These are phyloP conservation scores for Limenitis camilla DNA, from an alignment of 2,888 invertebrate genomes.

Conservation along the genomic window DNA sequence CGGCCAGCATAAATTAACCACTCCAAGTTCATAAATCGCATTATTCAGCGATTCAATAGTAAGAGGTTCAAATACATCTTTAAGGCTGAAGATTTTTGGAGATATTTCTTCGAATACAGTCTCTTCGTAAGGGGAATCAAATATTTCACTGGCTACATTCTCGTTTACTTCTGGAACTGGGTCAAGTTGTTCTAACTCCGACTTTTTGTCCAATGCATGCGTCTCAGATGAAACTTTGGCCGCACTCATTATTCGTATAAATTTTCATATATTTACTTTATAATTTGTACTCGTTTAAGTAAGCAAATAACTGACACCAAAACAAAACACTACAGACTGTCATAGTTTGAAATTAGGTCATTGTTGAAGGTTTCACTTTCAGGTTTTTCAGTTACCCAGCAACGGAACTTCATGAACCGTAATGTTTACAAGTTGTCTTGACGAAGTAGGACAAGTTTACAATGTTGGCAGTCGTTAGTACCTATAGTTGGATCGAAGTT, in stretches of 20 bases:
- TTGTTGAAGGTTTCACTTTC: slow-evolving; percentile 16
- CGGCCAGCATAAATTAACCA: slow-evolving; percentile 79
- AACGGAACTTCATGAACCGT: slow-evolving; percentile 17
- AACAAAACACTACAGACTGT: not conserved
- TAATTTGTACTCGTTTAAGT: not conserved
- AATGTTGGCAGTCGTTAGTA: too few relatives aligned
- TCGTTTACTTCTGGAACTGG: slow-evolving; percentile 63
- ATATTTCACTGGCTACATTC: slow-evolving; percentile 41
- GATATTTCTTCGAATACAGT: slow-evolving; percentile 48
- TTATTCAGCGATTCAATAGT: slow-evolving; percentile 72
- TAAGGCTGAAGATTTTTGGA: slow-evolving; percentile 53
- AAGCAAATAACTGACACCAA: not conserved
- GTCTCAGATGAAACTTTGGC: slow-evolving; percentile 32
- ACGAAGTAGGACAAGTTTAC: not conserved
- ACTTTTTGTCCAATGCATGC: slow-evolving; percentile 36
- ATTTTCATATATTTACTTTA: not conserved
- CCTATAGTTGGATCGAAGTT: too few relatives aligned
- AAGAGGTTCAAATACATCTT: slow-evolving; percentile 49
- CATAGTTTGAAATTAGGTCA: slow-evolving; percentile 17
- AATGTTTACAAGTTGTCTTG: slow-evolving; percentile 1
- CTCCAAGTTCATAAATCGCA: slow-evolving; percentile 75
- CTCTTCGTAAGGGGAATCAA: slow-evolving; percentile 48
- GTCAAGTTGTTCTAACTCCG: slow-evolving; percentile 43
- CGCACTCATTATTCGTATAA: slow-evolving; percentile 29
- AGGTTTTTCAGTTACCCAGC: slow-evolving; percentile 36